Percentiles rank a stretch among this genome's conserved stretches.
Conservation (phyloP, 2,888 invertebrate genomes). For the Cephalotes varians region DNA sequence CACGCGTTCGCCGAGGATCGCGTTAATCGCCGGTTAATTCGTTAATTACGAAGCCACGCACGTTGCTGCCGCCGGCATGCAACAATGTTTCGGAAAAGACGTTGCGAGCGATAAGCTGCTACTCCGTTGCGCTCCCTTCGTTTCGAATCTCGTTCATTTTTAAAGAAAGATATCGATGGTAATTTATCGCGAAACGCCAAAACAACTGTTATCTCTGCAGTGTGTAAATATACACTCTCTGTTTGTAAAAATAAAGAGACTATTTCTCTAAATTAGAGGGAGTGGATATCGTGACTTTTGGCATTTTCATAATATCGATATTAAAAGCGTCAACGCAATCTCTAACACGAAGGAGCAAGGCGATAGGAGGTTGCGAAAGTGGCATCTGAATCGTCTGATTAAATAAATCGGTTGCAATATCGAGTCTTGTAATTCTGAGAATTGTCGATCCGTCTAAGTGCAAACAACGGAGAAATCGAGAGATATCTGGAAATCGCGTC, state of each 20-base stretch:
- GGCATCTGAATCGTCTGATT: slow-evolving; percentile 21
- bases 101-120: slow-evolving; percentile 36
- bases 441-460: slow-evolving; percentile 38
- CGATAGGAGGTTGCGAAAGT: neutral
- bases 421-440: slow-evolving; percentile 37
- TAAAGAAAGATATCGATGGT: neutral
- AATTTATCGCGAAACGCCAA: neutral
- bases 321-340: neutral
- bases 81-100: slow-evolving; percentile 64
- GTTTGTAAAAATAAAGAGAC: neutral
- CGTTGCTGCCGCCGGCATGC: slow-evolving; percentile 67
- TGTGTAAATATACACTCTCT: neutral
- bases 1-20: slow-evolving; percentile 75
- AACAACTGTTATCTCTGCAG: neutral
- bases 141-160: neutral
- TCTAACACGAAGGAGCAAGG: neutral
- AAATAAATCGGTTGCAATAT: slow-evolving; percentile 37
- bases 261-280: neutral
- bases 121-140: neutral
- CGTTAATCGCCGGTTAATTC: slow-evolving; percentile 81
- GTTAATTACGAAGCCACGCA: slow-evolving; percentile 75
- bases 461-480: slow-evolving; percentile 39
- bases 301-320: neutral
- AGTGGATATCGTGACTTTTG: neutral
- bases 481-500: slow-evolving; percentile 27